Conservation (phyloP, 2,888 invertebrate species). For the Apotomis turbidana region DNA sequence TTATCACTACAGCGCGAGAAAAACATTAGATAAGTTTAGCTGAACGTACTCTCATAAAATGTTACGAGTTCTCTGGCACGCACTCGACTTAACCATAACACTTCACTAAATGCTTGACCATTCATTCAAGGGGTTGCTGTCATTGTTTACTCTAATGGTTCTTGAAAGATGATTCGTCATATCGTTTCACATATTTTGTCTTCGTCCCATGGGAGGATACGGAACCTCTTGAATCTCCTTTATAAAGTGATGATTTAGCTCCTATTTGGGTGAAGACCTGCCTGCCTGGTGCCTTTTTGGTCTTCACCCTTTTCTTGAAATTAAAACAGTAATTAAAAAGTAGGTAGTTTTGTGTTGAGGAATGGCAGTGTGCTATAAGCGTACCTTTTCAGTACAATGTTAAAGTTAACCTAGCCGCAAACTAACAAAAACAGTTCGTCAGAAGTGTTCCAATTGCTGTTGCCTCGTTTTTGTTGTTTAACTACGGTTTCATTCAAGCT, state of each 20-base stretch:
- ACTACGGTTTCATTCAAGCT: constrained; percentile 19
- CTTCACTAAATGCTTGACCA: constrained; percentile 35
- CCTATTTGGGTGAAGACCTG: too few relatives aligned
- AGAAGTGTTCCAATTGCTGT: constrained; percentile 28
- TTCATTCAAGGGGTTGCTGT: constrained; percentile 27
- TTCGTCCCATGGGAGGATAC: background rate
- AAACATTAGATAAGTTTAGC: constrained; percentile 40
- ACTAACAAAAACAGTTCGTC: constrained; percentile 22
- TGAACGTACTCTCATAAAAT: constrained; percentile 43
- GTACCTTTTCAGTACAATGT: constrained; percentile 4
- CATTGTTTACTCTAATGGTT: constrained; percentile 20
- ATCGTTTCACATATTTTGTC: constrained; percentile 1
- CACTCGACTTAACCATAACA: constrained; percentile 35
- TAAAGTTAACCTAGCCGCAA: constrained; percentile 8
- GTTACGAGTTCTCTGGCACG: constrained; percentile 43
- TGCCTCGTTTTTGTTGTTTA: constrained; percentile 24
- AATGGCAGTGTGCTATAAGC: background rate
- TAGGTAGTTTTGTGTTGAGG: background rate
- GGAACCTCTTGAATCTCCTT: too few relatives aligned
- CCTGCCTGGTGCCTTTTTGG: too few relatives aligned
- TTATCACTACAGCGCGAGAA: constrained; percentile 32
- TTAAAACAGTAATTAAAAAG: background rate
- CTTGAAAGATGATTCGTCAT: constrained; percentile 23
- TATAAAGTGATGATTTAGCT: too few relatives aligned
- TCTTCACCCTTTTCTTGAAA: background rate